phyloP scores from a whole-genome alignment of 2,888 invertebrate species.

The Diaphora mendica region DNA sequence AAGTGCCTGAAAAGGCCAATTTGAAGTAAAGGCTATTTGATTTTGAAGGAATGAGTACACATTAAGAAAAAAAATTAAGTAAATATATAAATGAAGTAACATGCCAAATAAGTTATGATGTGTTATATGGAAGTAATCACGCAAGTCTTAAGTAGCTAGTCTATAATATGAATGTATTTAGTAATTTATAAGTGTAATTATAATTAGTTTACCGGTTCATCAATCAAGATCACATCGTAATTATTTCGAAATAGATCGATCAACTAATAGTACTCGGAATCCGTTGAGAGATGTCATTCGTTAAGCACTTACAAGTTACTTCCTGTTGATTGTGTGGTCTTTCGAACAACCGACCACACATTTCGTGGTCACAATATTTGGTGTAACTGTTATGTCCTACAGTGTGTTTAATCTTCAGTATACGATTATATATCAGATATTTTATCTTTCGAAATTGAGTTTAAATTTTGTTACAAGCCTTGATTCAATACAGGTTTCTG shows the following conservation, averaged over 20 bases:
- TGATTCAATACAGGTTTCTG: not conserved
- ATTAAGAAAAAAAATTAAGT: too few relatives aligned
- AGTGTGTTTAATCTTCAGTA: not conserved
- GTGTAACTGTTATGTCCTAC: not conserved
- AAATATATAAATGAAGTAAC: too few relatives aligned
- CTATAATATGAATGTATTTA: not conserved
- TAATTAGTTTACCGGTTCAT: not conserved
- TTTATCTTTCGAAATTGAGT: not conserved
- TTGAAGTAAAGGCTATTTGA: too few relatives aligned
- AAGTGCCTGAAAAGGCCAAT: too few relatives aligned
- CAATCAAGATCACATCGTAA: slow-evolving; percentile 4
- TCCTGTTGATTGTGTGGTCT: slow-evolving; percentile 16
- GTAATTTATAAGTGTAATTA: not conserved
- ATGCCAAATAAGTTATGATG: too few relatives aligned
- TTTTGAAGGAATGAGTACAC: too few relatives aligned
- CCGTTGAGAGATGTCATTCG: not conserved
- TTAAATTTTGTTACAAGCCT: not conserved
- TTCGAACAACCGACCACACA: not conserved
- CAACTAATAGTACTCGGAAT: not conserved
- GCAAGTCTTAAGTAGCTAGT: not conserved
- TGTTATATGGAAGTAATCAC: too few relatives aligned
- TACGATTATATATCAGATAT: not conserved
- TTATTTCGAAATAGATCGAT: slow-evolving; percentile 11
- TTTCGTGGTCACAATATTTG: slow-evolving; percentile 3
- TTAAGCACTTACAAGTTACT: slow-evolving; percentile 9